Conservation (phyloP, 2,113 vertebrate species). For the Antechinus stuartii region DNA sequence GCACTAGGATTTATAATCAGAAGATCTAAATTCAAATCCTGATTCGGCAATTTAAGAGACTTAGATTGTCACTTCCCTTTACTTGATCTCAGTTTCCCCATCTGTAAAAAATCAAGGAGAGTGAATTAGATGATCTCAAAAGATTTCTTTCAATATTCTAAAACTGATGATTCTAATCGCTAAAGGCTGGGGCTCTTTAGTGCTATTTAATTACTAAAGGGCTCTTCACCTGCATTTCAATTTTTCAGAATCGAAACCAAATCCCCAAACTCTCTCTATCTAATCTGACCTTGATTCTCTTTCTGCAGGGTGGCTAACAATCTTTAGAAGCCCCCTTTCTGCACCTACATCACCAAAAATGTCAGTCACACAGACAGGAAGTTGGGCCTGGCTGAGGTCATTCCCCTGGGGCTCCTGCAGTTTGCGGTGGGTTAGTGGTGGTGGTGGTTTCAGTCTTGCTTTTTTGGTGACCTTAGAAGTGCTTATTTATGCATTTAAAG, state of each 20-base stretch:
- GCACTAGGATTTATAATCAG: neutral
- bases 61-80: neutral
- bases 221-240: conserved; percentile 41
- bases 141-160: neutral
- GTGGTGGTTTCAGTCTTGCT: conserved; percentile 82
- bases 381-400: conserved; percentile 81
- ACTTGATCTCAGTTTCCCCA: neutral
- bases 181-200: neutral
- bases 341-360: conserved; percentile 63
- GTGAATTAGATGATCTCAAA: neutral
- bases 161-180: neutral
- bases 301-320: conserved; percentile 35
- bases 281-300: conserved; percentile 52
- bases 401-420: conserved; percentile 74
- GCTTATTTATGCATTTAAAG: conserved; percentile 86
- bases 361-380: conserved; percentile 80
- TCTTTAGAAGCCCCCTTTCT: conserved; percentile 64
- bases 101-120: neutral
- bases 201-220: neutral
- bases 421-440: conserved; percentile 73
- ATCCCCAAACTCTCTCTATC: neutral
- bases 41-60: neutral
- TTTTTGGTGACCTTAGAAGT: conserved; percentile 83
- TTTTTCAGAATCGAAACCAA: conserved; percentile 45
- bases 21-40: neutral